Evolutionary conservation across 2,888 invertebrate genomes (phyloP), one percentile per base, ranked within the genome.

Genomic region (Anthrax anthrax): DNA sequence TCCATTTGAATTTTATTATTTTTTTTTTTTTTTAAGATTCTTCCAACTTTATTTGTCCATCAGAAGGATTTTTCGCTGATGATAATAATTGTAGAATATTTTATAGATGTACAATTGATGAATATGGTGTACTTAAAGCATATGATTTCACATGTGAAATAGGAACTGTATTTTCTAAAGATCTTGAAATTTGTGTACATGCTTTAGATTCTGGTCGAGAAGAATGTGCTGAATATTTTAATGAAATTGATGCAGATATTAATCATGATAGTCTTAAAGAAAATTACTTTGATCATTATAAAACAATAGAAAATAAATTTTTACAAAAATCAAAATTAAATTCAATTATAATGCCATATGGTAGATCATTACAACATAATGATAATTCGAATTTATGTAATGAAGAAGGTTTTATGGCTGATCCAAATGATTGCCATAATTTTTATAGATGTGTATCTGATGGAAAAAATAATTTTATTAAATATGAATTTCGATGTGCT

Each of bases 361-460:
- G 29, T 12, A 32, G 29, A 32, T 32, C 29, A 5, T 32, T 32
- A 12, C 12, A 12, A 32, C 29, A 12, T 32, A 12, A 32, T 32
- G 12, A 9, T 32, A 12, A 32, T 12, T 1, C 12, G 3, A 12
- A 32, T 32, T 1, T 12, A 12, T 32, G 29, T 12, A 32, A 12
- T 18, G 6, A 18, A 16, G 80, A 82, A 60, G 87, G 87, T 42
- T 87, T 83, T 62, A 74, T 79, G 57, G 76, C 78, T 14, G 78
- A 86, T 63, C 70, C 73, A 37, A 67, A 68, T 39, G 74, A 85
- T 58, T 87, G 86, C 58, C 77, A 72, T 49, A 82, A 79, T 60
- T 87, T 86, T 67, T 84, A 83, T 60, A 74, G 85, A 53, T 87
- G 87, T 64, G 83, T 84, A 18, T 70, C 72, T 48, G 72, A 75